Evolutionary conservation across 2,113 vertebrate species (phyloP).

Genomic region (Callopanchax toddi): DNA sequence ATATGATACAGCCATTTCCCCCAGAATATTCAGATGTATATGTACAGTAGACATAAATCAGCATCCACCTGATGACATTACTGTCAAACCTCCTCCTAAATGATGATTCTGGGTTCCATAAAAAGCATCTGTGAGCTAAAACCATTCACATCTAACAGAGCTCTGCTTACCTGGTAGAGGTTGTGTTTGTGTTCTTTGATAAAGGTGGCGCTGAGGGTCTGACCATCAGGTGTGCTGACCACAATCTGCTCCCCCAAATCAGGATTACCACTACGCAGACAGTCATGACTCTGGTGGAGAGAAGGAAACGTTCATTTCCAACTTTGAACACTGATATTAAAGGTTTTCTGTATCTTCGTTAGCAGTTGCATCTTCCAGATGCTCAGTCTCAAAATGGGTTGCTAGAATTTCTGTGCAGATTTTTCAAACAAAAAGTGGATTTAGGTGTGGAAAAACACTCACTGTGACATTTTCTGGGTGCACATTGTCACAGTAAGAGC

Average conservation of each 20-base stretch:
- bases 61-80: too few relatives aligned
- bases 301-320: neutral
- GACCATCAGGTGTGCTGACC: conserved; percentile 83
- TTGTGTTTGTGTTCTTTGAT: conserved; percentile 84
- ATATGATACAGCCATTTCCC: too few relatives aligned
- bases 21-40: too few relatives aligned
- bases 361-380: conserved; percentile 14
- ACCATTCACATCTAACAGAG: neutral
- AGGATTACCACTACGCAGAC: conserved; percentile 85
- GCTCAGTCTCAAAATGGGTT: conserved; percentile 5
- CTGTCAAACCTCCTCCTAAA: neutral
- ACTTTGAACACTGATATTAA: conserved; percentile 1
- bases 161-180: conserved; percentile 87
- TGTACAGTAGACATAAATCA: too few relatives aligned
- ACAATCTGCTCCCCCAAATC: conserved; percentile 85
- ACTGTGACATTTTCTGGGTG: conserved; percentile 92
- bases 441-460: conserved; percentile 61
- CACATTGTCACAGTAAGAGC: conserved; percentile 96
- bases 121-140: neutral
- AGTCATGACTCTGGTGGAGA: conserved; percentile 89
- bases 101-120: neutral
- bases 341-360: conserved; percentile 2
- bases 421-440: neutral
- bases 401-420: conserved; percentile 2
- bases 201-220: conserved; percentile 87